Evolutionary conservation across 2,888 invertebrate genomes (phyloP).

Genomic region (Meiosimyza decipiens): DNA sequence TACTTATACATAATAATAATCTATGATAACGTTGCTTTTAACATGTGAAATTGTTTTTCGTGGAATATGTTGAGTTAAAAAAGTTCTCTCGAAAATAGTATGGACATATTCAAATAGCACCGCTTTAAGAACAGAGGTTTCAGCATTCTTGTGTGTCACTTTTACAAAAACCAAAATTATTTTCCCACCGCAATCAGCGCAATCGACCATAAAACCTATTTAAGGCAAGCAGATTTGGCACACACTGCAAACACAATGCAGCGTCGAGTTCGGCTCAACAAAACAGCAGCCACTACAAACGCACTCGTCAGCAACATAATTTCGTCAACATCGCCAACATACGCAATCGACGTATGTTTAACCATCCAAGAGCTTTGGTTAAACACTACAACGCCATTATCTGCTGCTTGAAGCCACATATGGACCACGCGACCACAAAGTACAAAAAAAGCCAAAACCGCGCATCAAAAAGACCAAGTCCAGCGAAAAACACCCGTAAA

Average conservation of each 20-base stretch:
- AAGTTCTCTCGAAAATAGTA: too few species aligned
- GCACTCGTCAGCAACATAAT: neutral
- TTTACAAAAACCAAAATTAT: slow-evolving; percentile 43
- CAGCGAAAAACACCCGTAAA: slow-evolving; percentile 18
- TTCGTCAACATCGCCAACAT: slow-evolving; percentile 9
- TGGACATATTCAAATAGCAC: too few species aligned
- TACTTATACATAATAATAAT: too few species aligned
- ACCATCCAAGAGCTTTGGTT: slow-evolving; percentile 27
- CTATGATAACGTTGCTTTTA: too few species aligned
- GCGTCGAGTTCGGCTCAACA: too few species aligned
- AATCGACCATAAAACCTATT: slow-evolving; percentile 50
- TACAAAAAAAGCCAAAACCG: slow-evolving; percentile 35
- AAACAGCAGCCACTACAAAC: too few species aligned
- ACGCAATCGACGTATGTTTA: neutral
- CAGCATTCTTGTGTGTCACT: slow-evolving; percentile 5
- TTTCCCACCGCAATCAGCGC: slow-evolving; percentile 49
- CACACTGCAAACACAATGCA: neutral
- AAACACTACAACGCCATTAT: slow-evolving; percentile 45
- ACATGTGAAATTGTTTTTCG: too few species aligned
- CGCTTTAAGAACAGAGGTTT: neutral
- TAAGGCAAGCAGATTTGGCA: slow-evolving; percentile 38
- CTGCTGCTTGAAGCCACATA: slow-evolving; percentile 27
- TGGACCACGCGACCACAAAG: slow-evolving; percentile 29
- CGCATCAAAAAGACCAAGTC: neutral
- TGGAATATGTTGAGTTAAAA: too few species aligned